A percentile compares a stretch with the other conserved stretches of the same genome.
Conservation (phyloP, 1,140 invertebrate genomes). For the Vanessa atalanta region DNA sequence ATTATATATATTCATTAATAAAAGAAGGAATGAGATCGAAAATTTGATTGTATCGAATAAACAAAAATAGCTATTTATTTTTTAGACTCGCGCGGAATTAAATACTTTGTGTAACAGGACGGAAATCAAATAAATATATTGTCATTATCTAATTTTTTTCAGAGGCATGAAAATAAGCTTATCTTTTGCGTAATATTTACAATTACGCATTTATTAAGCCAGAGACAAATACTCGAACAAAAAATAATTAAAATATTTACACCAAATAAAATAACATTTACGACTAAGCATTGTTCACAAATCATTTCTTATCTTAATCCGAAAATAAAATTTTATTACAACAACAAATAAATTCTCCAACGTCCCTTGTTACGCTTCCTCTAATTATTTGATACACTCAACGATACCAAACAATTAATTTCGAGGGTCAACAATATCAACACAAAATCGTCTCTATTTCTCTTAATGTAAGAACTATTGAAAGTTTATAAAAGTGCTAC, state of each 20-base stretch:
- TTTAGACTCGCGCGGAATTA: too few relatives aligned
- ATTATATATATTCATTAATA: too few relatives aligned
- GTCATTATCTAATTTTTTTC: too few relatives aligned
- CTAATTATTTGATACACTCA: conserved; percentile 64
- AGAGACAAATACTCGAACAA: too few relatives aligned
- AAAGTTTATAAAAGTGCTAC: conserved; percentile 35
- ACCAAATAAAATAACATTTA: not conserved
- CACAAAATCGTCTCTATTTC: conserved; percentile 40
- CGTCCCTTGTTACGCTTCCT: conserved; percentile 62
- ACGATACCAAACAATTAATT: conserved; percentile 46
- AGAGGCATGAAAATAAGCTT: too few relatives aligned
- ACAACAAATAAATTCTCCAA: conserved; percentile 45
- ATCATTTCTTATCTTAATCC: conserved; percentile 15
- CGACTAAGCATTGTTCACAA: not conserved
- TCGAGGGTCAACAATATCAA: conserved; percentile 22
- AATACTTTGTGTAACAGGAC: too few relatives aligned
- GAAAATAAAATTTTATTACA: conserved; percentile 35
- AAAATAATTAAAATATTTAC: not conserved
- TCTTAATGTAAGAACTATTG: conserved; percentile 28
- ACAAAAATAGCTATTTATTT: too few relatives aligned
- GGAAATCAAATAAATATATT: too few relatives aligned
- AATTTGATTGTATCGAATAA: too few relatives aligned
- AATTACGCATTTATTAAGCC: too few relatives aligned
- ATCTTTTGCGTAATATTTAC: too few relatives aligned
- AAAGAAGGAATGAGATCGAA: too few relatives aligned